Evolutionary conservation across 2,113 vertebrate species (phyloP).

Genomic region (Lutjanus erythropterus): DNA sequence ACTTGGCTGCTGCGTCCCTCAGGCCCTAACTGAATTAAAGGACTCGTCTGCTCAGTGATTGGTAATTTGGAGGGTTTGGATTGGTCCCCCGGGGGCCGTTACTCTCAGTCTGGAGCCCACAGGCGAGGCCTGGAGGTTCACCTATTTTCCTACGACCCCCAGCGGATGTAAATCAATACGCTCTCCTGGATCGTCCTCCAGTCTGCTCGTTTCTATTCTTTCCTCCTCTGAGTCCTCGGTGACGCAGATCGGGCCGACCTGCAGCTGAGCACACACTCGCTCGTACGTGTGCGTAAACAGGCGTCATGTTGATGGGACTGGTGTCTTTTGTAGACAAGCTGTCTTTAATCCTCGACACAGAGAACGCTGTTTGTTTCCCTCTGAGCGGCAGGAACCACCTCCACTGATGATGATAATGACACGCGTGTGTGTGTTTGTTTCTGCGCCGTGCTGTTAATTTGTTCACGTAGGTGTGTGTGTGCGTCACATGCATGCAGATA

Average conservation of each 20-base stretch:
- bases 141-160: conserved; percentile 13
- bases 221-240: conserved; percentile 2
- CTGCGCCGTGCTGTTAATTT: conserved; percentile 15
- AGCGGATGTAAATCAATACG: conserved; percentile 29
- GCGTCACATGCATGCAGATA: background rate
- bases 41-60: conserved; percentile 12
- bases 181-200: too few relatives aligned
- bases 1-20: background rate
- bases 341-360: conserved; percentile 48
- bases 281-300: conserved; percentile 25
- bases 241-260: conserved; percentile 25
- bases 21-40: conserved; percentile 12
- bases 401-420: background rate
- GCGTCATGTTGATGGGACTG: conserved; percentile 25
- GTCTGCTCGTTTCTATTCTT: background rate
- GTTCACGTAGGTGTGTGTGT: conserved; percentile 1
- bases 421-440: conserved; percentile 21
- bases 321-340: conserved; percentile 44
- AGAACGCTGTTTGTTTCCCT: conserved; percentile 38
- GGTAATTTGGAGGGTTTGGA: conserved; percentile 21
- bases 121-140: conserved; percentile 19
- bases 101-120: conserved; percentile 4
- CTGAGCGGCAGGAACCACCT: conserved; percentile 27
- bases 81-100: conserved; percentile 30
- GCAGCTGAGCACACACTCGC: conserved; percentile 52